These are phyloP conservation scores for Corbicula japonica DNA, from an alignment of 2,888 invertebrate species.

Conservation along the genomic window DNA sequence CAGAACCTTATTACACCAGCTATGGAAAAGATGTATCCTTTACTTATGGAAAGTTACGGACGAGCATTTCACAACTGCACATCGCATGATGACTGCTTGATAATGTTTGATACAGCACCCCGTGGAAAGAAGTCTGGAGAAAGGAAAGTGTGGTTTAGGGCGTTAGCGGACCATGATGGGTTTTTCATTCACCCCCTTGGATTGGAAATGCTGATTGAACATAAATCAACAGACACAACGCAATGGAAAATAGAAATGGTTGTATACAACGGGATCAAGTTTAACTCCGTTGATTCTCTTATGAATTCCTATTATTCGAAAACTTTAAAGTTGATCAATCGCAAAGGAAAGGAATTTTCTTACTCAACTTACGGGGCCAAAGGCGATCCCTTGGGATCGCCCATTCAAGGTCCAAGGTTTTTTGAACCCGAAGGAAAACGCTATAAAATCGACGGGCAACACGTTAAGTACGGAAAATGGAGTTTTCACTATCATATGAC, in stretches of 20 bases:
- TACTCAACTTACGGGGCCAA: conserved; percentile 35
- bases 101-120: conserved; percentile 73
- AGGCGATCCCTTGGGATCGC: conserved; percentile 5
- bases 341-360: background rate
- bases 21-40: conserved; percentile 57
- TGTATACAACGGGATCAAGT: conserved; percentile 73
- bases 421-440: conserved; percentile 79
- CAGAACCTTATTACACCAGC: conserved; percentile 43
- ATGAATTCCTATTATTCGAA: conserved; percentile 55
- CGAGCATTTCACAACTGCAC: conserved; percentile 73
- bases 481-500: conserved; percentile 75
- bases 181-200: conserved; percentile 75
- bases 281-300: conserved; percentile 62
- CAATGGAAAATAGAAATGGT: conserved; percentile 72
- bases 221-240: conserved; percentile 62
- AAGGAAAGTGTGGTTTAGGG: conserved; percentile 72
- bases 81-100: conserved; percentile 61
- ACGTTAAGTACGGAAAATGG: conserved; percentile 79
- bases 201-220: conserved; percentile 74
- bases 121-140: conserved; percentile 68
- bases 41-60: conserved; percentile 73
- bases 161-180: conserved; percentile 72
- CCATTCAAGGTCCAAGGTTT: conserved; percentile 69
- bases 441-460: conserved; percentile 76
- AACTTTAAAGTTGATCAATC: conserved; percentile 26